These are phyloP conservation scores for Apamea epomidion DNA, from an alignment of 2,888 invertebrate species.

Conservation along the genomic window DNA sequence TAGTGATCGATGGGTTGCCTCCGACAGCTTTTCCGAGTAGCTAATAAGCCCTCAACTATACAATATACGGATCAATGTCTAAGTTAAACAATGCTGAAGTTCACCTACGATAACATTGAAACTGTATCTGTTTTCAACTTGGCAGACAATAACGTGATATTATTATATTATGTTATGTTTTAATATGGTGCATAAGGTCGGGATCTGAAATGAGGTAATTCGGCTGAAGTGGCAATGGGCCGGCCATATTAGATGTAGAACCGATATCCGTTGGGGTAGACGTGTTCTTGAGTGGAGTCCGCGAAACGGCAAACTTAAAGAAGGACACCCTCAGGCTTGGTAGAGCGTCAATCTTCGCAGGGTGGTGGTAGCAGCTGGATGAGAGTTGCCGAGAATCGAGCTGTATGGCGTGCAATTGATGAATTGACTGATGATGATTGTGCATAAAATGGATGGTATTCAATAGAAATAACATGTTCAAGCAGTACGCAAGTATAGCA, in stretches of 20 bases:
- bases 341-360: no score
- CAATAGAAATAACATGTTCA: not conserved
- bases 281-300: no score
- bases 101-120: conserved; percentile 3
- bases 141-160: not conserved
- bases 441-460: not conserved
- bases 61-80: not conserved
- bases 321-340: no score
- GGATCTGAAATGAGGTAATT: not conserved
- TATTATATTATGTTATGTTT: not conserved
- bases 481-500: not conserved
- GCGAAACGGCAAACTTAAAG: no score
- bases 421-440: not conserved
- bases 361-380: no score
- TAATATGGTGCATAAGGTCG: not conserved
- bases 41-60: not conserved
- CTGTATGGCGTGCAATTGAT: no score
- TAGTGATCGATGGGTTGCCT: not conserved
- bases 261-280: no score
- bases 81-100: not conserved
- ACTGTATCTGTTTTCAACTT: conserved; percentile 20
- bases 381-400: no score
- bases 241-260: no score
- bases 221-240: no score
- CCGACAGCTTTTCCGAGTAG: not conserved